A percentile compares a stretch with the other conserved stretches of the same genome.
Conservation (phyloP, 1,140 invertebrate species). For the Drosophila pallidifrons region DNA sequence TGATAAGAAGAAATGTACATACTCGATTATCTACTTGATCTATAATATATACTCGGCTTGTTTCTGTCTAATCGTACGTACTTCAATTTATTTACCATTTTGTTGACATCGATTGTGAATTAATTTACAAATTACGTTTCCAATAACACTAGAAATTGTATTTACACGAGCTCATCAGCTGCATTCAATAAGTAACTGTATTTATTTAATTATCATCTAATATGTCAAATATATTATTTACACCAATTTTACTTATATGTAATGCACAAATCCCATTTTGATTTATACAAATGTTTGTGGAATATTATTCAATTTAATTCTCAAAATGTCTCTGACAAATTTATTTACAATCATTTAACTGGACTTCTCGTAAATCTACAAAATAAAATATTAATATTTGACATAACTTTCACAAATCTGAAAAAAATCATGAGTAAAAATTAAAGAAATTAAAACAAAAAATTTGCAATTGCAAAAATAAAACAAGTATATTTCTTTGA, state of each 20-base stretch:
- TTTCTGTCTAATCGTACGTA: neutral
- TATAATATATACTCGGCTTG: neutral
- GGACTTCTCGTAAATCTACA: constrained; percentile 1
- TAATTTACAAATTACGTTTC: constrained; percentile 67
- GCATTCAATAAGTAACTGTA: constrained; percentile 52
- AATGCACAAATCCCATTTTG: constrained; percentile 15
- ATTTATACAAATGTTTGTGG: constrained; percentile 26
- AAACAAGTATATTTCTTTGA: constrained; percentile 46
- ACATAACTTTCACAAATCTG: no score
- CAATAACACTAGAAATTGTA: constrained; percentile 60
- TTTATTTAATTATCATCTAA: constrained; percentile 39
- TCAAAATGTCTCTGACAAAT: constrained; percentile 11
- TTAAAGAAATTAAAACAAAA: no score
- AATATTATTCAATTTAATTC: constrained; percentile 22
- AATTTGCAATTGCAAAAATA: neutral
- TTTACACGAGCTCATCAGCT: constrained; percentile 73
- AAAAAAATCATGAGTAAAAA: no score
- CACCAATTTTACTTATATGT: constrained; percentile 42
- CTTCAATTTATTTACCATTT: constrained; percentile 38
- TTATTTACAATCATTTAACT: constrained; percentile 59
- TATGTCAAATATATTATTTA: constrained; percentile 58
- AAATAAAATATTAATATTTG: neutral
- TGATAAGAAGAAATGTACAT: constrained; percentile 27
- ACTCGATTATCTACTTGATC: constrained; percentile 24
- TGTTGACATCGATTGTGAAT: constrained; percentile 63